Base-by-base conservation (phyloP, 2,113 vertebrate species). In the Prietella phreatophila region DNA sequence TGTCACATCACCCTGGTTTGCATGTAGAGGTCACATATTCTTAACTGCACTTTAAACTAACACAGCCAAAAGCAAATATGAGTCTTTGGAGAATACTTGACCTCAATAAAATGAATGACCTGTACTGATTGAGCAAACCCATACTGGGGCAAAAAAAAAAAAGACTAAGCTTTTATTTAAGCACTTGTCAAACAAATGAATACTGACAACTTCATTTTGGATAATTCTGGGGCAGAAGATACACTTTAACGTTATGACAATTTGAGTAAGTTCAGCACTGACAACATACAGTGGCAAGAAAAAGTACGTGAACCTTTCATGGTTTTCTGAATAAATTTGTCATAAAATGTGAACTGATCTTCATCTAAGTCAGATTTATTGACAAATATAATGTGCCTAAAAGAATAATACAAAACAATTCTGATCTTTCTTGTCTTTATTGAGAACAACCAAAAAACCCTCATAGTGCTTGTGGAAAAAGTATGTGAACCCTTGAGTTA, bases 51-150 rank as follows among this genome's bases (percentile, higher is more conserved):
- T 82, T 79, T 83, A 83, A 81, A 87, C 81, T 50, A 81, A 75
- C 85, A 69, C 61, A 80, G 33, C 83, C 22, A 89, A 90, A 91
- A 84, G n/a, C 42, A 71, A 91, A 90, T 75, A 87, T 67, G 61
- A 22, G 75, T 83, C 87, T 69, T 19, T 83, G 55, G 90, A 88
- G 84, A 86, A 73, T 63, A 82, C 80, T 84, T 88, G 73, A 85
- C 55, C 83, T 88, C 71, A 56, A 85, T 86, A 65, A 84, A 55
- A 80, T 4, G n/a, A 65, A 81, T 69, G 50, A 17, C 65, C 53
- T 73, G 25, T 88, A 69, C 81, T 53, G 87, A 84, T 73, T 79
- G 83, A n/a, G 53, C 19, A 79, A 82, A 71, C 42, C 84, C 79
- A 90, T 82, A 76, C 71, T n/a, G 75, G 86, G 20, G 42, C 2